Conservation (phyloP, 23 tunicate species). For the Ascidia mentula region DNA sequence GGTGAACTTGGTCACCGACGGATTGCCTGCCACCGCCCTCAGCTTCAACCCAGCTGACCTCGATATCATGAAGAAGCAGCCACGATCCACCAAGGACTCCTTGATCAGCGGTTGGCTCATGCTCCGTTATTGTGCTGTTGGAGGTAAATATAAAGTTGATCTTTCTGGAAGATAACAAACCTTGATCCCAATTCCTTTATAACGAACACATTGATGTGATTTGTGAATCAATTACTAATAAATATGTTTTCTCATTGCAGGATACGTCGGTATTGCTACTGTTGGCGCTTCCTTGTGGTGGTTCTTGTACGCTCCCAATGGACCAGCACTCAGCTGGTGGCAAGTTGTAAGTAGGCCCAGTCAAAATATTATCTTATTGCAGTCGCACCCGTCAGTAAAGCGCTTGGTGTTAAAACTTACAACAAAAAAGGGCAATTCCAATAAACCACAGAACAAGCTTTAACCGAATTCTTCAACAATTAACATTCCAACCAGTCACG, state of each 20-base stretch:
- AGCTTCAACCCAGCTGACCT: conserved; percentile 98
- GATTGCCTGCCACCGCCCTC: conserved; percentile 99
- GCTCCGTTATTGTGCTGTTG: conserved; percentile 94
- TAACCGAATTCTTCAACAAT: no score
- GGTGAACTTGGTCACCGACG: conserved; percentile 99
- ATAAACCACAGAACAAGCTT: no score
- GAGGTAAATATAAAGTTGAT: conserved; percentile 61
- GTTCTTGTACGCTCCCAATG: conserved; percentile 93
- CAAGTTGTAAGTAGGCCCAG: conserved; percentile 87
- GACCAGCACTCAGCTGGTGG: conserved; percentile 96
- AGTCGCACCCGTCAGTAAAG: no score
- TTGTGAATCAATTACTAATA: not conserved
- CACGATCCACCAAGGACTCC: conserved; percentile 92
- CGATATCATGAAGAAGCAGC: conserved; percentile 91
- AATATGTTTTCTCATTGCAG: conserved; percentile 29
- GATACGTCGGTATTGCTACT: conserved; percentile 92
- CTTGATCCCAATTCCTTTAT: no score
- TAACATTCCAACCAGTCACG: no score
- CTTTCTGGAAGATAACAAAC: no score
- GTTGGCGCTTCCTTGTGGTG: conserved; percentile 98
- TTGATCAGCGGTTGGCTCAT: conserved; percentile 91
- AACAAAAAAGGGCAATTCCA: no score
- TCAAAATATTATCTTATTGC: no score
- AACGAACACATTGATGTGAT: no score
- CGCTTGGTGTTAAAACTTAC: no score